Base-by-base conservation (phyloP, 2,113 vertebrate genomes). In the Xenopus laevis region DNA sequence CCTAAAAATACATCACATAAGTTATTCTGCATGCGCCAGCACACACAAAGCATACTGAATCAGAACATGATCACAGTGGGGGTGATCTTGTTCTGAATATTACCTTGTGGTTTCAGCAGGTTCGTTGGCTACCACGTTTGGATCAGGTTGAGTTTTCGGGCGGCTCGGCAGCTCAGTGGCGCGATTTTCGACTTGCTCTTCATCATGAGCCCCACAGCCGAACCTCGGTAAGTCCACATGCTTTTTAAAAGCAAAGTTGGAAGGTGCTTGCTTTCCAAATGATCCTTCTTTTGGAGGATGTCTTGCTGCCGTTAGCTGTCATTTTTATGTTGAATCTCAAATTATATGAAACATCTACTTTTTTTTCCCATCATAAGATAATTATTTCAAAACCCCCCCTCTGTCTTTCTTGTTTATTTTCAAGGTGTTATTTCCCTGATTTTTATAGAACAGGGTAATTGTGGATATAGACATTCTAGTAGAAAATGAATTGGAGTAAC, bases 211-310 rank as follows among this genome's bases (percentile, higher is more conserved):
- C 18, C 85, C 88, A 89, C 79, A 71, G 78, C 79, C 78, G 85
- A 71, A 79, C 79, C 78, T 85, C 84, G 85, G 81, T 84, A 85
- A 88, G 84, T 83, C 78, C 65, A 78, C 64, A 65, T 83, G 44
- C 71, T 84, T 78, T 71, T 55, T 80, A 71, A 50, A 78, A 70
- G 52, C 58, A 57, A 81, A 18, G 46, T 65, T 59, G 68, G 57
- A 82, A 65, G 77, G 69, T 23, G 70, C 78, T 80, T 77, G 59
- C 40, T 68, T 61, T 68, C 60, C 50, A 63, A 16, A 68, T 44
- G 20, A 17, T 55, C 23, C 45, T 65, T 65, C 7, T 20, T 10
- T 60, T 50, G 11, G 21, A 50, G 64, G 64, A 50, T 52, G 17
- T 61, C 27, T 62, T 13, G 59, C 57, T 67, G 57, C 21, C n/a